Conservation (phyloP, 1,140 invertebrate species). For the Cyclina sinensis region DNA sequence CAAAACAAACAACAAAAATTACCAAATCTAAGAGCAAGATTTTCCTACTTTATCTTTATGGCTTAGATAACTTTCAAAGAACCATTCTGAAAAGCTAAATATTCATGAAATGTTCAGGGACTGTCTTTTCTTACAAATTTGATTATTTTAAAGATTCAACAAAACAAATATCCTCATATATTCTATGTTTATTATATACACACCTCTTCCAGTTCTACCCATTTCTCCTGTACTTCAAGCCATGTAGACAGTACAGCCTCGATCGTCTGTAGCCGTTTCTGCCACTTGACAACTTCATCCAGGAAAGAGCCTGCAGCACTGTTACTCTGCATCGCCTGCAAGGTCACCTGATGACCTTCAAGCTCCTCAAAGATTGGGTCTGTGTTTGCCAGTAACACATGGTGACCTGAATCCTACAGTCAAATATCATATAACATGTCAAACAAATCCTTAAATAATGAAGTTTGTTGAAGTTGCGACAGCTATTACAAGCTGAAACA, state of each 20-base stretch:
- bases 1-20: too few species aligned
- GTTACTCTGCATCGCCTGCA: constrained; percentile 85
- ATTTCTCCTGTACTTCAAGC: constrained; percentile 86
- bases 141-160: too few species aligned
- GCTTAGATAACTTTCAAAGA: too few species aligned
- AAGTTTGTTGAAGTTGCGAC: too few species aligned
- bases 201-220: constrained; percentile 86
- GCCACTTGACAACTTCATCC: constrained; percentile 87
- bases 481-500: too few species aligned
- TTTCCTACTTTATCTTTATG: too few species aligned
- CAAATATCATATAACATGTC: constrained; percentile 9
- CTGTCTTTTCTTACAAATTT: too few species aligned
- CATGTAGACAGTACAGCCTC: constrained; percentile 85
- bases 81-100: too few species aligned
- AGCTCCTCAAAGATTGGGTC: constrained; percentile 86
- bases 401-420: constrained; percentile 78
- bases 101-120: too few species aligned
- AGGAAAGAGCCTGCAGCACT: constrained; percentile 85
- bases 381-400: constrained; percentile 82
- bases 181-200: not conserved
- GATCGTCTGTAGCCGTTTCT: constrained; percentile 85
- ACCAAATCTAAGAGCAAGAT: too few species aligned
- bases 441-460: too few species aligned
- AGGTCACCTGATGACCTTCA: constrained; percentile 85
- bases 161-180: too few species aligned